These are phyloP conservation scores for Labeo catla DNA, from an alignment of 2,113 vertebrate genomes.

Conservation along the genomic window DNA sequence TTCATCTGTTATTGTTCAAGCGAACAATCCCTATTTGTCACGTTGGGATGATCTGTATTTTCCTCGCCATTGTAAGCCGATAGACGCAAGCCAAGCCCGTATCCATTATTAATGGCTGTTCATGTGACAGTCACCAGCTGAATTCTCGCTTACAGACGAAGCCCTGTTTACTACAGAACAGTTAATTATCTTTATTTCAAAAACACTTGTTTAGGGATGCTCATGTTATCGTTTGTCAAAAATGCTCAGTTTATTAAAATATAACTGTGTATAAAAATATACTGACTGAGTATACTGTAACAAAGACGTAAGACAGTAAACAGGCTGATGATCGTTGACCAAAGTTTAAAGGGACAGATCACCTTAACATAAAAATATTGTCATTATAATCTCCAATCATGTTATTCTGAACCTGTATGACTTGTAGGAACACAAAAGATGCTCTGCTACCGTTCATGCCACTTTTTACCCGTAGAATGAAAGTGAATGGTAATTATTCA, in stretches of 20 bases:
- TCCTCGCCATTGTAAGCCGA: conserved; percentile 58
- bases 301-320: background rate
- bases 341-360: conserved; percentile 20
- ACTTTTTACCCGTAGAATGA: background rate
- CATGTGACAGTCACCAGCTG: conserved; percentile 44
- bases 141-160: conserved; percentile 15
- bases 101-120: conserved; percentile 62
- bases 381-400: background rate
- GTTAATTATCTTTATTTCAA: background rate
- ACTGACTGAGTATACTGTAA: background rate
- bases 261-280: too few species aligned
- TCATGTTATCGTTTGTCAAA: background rate
- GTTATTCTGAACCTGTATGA: background rate
- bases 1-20: background rate
- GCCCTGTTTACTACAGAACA: background rate
- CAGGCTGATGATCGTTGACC: background rate
- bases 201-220: background rate
- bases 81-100: conserved; percentile 53
- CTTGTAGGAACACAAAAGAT: background rate
- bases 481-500: background rate
- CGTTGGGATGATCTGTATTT: background rate
- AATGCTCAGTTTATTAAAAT: background rate
- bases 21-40: background rate
- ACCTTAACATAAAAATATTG: background rate
- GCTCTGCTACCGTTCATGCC: background rate